Conservation (phyloP, 2,113 vertebrate species). For the Morone chrysops region DNA sequence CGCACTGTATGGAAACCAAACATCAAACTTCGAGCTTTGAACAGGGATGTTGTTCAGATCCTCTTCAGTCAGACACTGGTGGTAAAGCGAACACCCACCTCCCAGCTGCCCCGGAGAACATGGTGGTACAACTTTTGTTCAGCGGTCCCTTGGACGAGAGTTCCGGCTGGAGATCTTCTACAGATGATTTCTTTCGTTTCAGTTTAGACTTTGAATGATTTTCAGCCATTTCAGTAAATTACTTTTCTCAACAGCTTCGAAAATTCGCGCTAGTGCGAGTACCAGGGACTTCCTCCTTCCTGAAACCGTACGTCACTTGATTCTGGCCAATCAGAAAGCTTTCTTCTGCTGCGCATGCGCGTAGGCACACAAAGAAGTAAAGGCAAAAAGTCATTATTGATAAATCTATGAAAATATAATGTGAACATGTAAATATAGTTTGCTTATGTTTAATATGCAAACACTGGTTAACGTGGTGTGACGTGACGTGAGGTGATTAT, state of each 20-base stretch:
- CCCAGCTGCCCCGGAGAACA: too few relatives aligned
- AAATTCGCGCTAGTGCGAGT: background rate
- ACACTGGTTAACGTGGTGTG: too few relatives aligned
- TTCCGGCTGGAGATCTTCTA: constrained; percentile 43
- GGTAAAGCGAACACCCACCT: too few relatives aligned
- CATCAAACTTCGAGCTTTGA: background rate
- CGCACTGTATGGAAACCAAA: background rate
- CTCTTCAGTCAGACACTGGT: too few relatives aligned
- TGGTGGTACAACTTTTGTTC: background rate
- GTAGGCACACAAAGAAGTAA: too few relatives aligned
- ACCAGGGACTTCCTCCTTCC: constrained; percentile 46
- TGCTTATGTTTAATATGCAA: too few relatives aligned
- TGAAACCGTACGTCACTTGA: constrained; percentile 10
- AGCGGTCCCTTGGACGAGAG: background rate
- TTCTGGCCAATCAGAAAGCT: constrained; percentile 34
- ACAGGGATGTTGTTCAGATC: background rate
- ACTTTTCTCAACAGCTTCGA: background rate
- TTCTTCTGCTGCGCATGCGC: background rate
- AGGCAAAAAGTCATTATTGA: too few relatives aligned
- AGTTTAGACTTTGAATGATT: constrained; percentile 62
- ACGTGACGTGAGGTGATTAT: too few relatives aligned
- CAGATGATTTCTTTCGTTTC: constrained; percentile 63
- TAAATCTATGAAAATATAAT: too few relatives aligned
- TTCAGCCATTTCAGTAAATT: constrained; percentile 53
- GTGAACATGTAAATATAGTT: too few relatives aligned